Conservation (phyloP, 2,113 vertebrate genomes). For the Pomatostomus ruficeps region DNA sequence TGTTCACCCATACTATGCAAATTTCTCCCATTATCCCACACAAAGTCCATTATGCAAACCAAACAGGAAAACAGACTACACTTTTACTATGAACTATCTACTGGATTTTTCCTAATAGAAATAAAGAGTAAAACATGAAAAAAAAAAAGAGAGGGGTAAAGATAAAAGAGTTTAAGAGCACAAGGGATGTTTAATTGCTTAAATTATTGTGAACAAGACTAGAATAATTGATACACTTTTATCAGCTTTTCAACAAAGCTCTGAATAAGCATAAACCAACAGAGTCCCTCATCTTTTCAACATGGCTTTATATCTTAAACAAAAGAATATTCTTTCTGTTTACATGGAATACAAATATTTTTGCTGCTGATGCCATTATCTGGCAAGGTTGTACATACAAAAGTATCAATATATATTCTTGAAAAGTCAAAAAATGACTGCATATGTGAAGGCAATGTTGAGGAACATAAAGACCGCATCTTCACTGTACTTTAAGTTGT, state of each 20-base stretch:
- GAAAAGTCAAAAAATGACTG: neutral
- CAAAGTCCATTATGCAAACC: neutral
- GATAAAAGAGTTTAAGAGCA: neutral
- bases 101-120: neutral
- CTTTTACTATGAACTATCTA: neutral
- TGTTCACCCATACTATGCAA: neutral
- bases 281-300: neutral
- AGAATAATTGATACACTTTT: neutral
- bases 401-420: neutral
- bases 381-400: neutral
- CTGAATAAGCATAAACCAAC: neutral
- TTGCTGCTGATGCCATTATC: neutral
- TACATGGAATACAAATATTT: conserved; percentile 27
- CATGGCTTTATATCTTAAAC: conserved; percentile 8
- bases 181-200: neutral
- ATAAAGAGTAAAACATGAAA: neutral
- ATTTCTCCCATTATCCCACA: neutral
- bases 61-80: neutral
- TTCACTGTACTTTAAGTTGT: neutral
- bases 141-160: neutral
- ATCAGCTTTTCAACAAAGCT: neutral
- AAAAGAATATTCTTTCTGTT: conserved; percentile 12
- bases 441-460: neutral
- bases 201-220: neutral
- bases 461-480: neutral